These are phyloP conservation scores for Diplazon laetatorius DNA, from an alignment of 2,888 invertebrate species.

Conservation along the genomic window DNA sequence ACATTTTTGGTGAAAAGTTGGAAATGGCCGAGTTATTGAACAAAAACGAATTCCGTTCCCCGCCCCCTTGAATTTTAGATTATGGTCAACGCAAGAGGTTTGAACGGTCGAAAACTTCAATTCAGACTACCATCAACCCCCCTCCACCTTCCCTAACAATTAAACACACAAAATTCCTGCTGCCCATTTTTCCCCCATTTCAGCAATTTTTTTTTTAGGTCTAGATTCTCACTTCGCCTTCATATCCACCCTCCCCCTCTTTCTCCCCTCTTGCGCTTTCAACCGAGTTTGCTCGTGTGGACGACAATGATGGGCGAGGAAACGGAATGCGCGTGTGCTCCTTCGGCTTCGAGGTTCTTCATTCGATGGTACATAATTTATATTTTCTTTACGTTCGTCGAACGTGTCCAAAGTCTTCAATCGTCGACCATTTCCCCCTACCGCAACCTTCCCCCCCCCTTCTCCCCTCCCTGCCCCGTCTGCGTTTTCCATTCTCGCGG, in stretches of 20 bases:
- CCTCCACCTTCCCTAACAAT: no score
- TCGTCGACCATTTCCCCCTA: slow-evolving; percentile 53
- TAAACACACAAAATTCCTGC: no score
- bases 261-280: neutral
- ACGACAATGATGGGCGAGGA: slow-evolving; percentile 51
- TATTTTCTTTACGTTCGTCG: slow-evolving; percentile 80
- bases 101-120: no score
- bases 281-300: slow-evolving; percentile 18
- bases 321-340: slow-evolving; percentile 51
- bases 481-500: slow-evolving; percentile 27
- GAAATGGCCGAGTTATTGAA: no score
- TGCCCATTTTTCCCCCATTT: no score
- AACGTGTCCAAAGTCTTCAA: slow-evolving; percentile 79
- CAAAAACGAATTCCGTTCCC: no score
- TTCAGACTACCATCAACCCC: no score
- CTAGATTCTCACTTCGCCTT: slow-evolving; percentile 27
- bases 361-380: slow-evolving; percentile 58
- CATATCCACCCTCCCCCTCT: slow-evolving; percentile 17
- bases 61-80: no score
- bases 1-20: no score
- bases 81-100: no score
- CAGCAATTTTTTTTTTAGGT: no score
- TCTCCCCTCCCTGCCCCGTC: neutral
- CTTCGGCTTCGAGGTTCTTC: slow-evolving; percentile 44
- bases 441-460: neutral